Evolutionary conservation across 2,797 vertebrate species (phyloP), one percentile per base, ranked within the genome.

Genomic region (Notolepis coatsorum): DNA sequence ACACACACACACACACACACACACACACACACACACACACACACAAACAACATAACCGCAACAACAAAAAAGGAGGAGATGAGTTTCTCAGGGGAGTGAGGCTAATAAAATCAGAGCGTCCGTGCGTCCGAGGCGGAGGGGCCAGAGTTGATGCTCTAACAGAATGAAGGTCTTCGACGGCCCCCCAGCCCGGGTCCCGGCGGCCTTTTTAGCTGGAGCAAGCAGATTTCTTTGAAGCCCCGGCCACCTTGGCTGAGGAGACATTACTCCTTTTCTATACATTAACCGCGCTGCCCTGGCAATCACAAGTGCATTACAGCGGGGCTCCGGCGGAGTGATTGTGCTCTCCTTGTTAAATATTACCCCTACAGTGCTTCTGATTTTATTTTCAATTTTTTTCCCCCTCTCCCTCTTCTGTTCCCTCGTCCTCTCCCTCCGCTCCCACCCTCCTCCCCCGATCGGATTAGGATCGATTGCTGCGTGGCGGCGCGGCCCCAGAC

Each of bases 361-460:
- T 90, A 85, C 81, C 87, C 90, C 83, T 87, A 90, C 88, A 84
- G 91, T 87, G 88, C 92, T 91, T 93, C 90, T 92, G 89, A 92
- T 94, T 93, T 93, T 92, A 90, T 92, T 93, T 90, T 91, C 84
- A 85, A 91, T 93, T 92, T 91, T 90, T 85, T 83, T 62, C 61
- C 54, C 56, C 71, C 66, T 56, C 47, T 62, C 56, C 80, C 68
- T 54, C 71, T 73, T 54, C 73, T 75, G 72, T 79, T 59, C 72
- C 81, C 85, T 81, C 79, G 73, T 81, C 82, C 79, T 79, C 77
- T 79, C 77, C 89, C 82, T 82, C 77, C 86, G 52, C 55, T 18
- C 12, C 46, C 30, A 2, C 88, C 81, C 82, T n/a, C n/a, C n/a
- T n/a, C 58, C 76, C 65, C 50, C 75, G 84, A 94, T 93, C 84